phyloP scores from a whole-genome alignment of 2,113 vertebrate genomes.

The Alectura lathami region DNA sequence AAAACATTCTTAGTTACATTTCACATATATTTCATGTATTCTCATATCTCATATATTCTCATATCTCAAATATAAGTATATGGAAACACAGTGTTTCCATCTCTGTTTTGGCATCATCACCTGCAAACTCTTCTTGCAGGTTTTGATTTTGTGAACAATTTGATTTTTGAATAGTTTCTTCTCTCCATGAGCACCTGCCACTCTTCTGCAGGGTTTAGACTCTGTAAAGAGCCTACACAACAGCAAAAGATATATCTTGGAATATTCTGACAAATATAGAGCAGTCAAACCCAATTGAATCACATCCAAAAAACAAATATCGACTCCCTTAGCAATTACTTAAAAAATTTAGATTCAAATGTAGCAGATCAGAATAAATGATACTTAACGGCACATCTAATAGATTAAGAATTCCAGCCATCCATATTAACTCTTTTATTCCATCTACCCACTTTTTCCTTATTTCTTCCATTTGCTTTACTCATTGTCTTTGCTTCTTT shows the following conservation, averaged over 20 bases:
- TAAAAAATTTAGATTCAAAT: neutral
- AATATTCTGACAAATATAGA: neutral
- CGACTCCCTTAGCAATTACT: neutral
- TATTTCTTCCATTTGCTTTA: neutral
- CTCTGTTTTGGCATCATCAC: neutral
- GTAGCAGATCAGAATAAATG: slow-evolving; percentile 8
- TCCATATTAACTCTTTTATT: neutral
- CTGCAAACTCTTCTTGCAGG: neutral
- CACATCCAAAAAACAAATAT: neutral
- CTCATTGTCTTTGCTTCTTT: neutral
- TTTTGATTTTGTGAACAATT: neutral
- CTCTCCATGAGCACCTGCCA: neutral
- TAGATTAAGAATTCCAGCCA: neutral
- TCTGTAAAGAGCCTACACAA: neutral
- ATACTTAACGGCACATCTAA: neutral
- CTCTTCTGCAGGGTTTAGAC: neutral
- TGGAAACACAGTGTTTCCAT: neutral
- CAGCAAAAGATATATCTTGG: neutral
- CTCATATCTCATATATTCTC: too few species aligned
- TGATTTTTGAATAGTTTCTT: neutral
- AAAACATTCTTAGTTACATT: neutral
- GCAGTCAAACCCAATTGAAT: neutral
- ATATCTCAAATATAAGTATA: neutral
- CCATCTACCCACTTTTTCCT: neutral
- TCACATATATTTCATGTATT: neutral